Base-by-base conservation (phyloP, 2,888 invertebrate genomes). In the Eilema caniola region DNA sequence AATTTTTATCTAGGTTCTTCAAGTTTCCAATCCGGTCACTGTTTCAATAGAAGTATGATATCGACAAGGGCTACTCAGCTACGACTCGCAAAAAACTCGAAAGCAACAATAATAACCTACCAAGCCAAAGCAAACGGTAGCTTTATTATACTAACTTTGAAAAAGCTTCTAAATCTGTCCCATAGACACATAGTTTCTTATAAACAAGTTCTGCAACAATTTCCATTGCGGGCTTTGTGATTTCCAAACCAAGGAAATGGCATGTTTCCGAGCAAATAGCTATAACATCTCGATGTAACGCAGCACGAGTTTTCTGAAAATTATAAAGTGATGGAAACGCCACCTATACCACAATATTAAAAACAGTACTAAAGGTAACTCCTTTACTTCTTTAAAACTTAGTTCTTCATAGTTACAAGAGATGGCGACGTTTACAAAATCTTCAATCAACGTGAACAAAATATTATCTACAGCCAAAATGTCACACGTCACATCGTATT, bases 111-210 rank as follows among this genome's bases (percentile, higher is more conserved):
- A n/a, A n/a, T n/a, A 4, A 28, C 5, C 28, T 28, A 28, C 5
- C 28, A 28, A 28, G 28, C 28, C 2, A 28, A 28, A 28, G 28
- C 28, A 28, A 28, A 28, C 2, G 28, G 28, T 28, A 28, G 28
- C 28, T 28, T 28, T 28, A 37, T 1, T 37, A 12, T 68, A 80
- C 78, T 24, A 91, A 97, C 97, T 96, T 97, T 23, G 96, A 96
- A 92, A 97, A 97, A 53, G 95, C 95, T 89, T 97, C 97, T 74
- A 97, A 91, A 89, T 97, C 97, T 20, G 89, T 78, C 5, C 95
- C 96, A 84, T 96, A 96, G 0, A 95, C 82, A 31, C 90, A 85
- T 62, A 96, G 82, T 86, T 97, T 97, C 85, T 95, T 96, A 89
- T 95, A 96, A 23, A 96, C 90, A 7, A 97, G 85, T 86, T 97